phyloP scores from a whole-genome alignment of 2,797 vertebrate genomes.

The Lutjanus campechanus region DNA sequence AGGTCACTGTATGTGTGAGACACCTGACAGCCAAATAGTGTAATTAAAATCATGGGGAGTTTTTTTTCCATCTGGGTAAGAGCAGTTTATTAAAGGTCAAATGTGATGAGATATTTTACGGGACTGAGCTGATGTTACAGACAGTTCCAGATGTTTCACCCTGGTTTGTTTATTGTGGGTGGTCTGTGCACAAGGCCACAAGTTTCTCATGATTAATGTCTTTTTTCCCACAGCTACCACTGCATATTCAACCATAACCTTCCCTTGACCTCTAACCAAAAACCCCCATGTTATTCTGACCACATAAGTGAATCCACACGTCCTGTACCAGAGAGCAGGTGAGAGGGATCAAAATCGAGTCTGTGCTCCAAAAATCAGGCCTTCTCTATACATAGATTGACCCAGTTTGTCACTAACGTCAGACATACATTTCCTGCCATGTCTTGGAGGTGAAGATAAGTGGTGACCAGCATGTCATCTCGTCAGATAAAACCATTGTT shows the following conservation, averaged over 20 bases:
- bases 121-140: constrained; percentile 10
- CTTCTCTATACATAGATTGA: not conserved
- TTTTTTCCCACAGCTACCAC: constrained; percentile 44
- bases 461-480: constrained; percentile 15
- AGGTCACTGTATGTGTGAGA: constrained; percentile 35
- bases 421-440: constrained; percentile 35
- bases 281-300: constrained; percentile 15
- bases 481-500: constrained; percentile 39
- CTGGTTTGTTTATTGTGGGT: constrained; percentile 60
- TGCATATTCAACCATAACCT: constrained; percentile 28
- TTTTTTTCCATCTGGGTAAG: not conserved
- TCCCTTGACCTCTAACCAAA: constrained; percentile 11
- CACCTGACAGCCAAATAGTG: constrained; percentile 20
- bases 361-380: not conserved
- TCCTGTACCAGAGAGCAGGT: not conserved
- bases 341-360: not conserved
- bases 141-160: constrained; percentile 68
- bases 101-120: not conserved
- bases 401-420: not conserved
- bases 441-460: constrained; percentile 33
- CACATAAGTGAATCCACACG: constrained; percentile 9
- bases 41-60: constrained; percentile 19
- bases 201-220: constrained; percentile 66
- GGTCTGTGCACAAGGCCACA: constrained; percentile 42
- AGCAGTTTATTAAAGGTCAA: not conserved